Base-by-base conservation (phyloP, 2,113 vertebrate genomes). In the Mesitornis unicolor region DNA sequence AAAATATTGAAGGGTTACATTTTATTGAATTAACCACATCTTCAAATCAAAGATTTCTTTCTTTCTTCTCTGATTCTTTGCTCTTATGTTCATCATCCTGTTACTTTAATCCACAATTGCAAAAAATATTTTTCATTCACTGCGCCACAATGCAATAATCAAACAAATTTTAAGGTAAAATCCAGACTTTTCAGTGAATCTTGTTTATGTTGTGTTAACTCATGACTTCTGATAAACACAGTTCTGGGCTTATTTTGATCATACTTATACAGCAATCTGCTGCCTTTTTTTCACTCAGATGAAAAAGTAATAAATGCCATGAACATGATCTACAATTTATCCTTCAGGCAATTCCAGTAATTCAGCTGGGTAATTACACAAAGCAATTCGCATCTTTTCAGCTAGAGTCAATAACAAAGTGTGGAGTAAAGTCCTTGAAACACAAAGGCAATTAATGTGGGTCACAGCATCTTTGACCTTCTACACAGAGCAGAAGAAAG, bases 351-450 rank as follows among this genome's bases (percentile, higher is more conserved):
- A 71, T 74, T 92, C 69, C 88, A 85, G 50, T 53, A 87, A 50
- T 84, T 92, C 94, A 84, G 9, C 54, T 74, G 33, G 78, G 65
- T 93, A 97, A 96, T 97, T 96, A 96, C 84, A 96, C 68, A 96
- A 82, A 91, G 36, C 75, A 87, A 95, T 75, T 94, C 11, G 7
- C 64, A 87, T 84, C 79, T 74, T 82, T 79, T 63, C 81, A 91
- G 78, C 61, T 63, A 31, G 1, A 95, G 68, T 84, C 88, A 86
- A 35, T 57, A 88, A 95, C 12, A 3, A 92, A 85, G 51, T 7
- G 2, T 50, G 79, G 48, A 87, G 29, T 70, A 59, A 92, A 91
- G 71, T 67, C 70, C 63, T 61, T 67, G 65, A 74, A 91, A 65
- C 48, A 67, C 11, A 84, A 63, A 91, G 15, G 50, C 42, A 18